Percentiles rank a stretch among this genome's conserved stretches.
Evolutionary conservation across 2,888 invertebrate species (phyloP).

Genomic region (Nephrotoma appendiculata): DNA sequence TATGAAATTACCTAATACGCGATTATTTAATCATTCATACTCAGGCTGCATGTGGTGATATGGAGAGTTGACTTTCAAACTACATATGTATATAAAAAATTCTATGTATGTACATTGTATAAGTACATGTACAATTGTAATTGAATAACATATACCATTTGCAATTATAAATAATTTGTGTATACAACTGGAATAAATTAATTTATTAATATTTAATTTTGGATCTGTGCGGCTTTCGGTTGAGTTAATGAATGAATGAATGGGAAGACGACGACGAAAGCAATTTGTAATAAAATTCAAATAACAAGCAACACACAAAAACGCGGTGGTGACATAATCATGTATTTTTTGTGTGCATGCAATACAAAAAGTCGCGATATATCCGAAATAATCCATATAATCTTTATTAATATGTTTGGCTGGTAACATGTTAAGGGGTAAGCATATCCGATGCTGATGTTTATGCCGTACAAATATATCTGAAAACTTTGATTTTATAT

Average conservation of each 20-base stretch:
- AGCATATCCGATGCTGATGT: not conserved
- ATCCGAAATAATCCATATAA: not conserved
- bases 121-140: not conserved
- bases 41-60: not conserved
- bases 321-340: not conserved
- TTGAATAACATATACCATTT: not conserved
- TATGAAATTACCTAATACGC: not conserved
- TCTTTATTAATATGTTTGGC: not conserved
- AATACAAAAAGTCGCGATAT: not conserved
- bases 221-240: not conserved
- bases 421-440: not conserved
- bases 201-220: not conserved
- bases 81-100: not conserved
- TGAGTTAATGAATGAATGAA: not conserved
- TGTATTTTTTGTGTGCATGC: not conserved
- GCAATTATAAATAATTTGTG: not conserved
- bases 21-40: not conserved
- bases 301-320: not conserved
- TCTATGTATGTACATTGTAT: not conserved
- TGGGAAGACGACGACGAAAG: not conserved
- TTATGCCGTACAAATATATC: not conserved
- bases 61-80: not conserved
- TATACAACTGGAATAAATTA: not conserved
- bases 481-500: not conserved
- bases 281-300: not conserved